These are phyloP conservation scores for Indri indri DNA, from an alignment of 2,113 vertebrate species.

Conservation along the genomic window DNA sequence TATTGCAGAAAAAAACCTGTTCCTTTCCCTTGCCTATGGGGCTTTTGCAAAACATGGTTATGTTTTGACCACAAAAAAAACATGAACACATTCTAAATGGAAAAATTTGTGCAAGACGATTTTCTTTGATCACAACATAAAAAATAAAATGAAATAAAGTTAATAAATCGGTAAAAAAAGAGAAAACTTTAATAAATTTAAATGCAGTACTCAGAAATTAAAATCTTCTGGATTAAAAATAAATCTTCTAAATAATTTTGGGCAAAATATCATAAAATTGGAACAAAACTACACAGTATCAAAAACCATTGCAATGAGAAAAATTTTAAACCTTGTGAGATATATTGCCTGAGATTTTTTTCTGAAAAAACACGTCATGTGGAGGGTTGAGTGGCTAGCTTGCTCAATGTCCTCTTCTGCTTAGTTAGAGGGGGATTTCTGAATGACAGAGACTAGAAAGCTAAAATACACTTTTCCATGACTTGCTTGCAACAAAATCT, in stretches of 20 bases:
- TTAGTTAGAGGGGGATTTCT: background rate
- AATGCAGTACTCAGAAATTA: background rate
- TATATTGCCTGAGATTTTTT: background rate
- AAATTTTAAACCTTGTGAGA: background rate
- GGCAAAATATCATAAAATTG: background rate
- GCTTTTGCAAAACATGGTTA: background rate
- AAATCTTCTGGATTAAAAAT: background rate
- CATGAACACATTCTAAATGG: constrained; percentile 1
- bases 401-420: background rate
- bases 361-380: background rate
- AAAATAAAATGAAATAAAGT: background rate
- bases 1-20: background rate
- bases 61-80: constrained; percentile 9
- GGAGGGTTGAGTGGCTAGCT: background rate
- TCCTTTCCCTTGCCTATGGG: background rate
- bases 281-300: background rate
- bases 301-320: background rate
- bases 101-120: background rate
- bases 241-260: background rate
- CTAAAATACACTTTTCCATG: background rate
- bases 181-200: background rate
- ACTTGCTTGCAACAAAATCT: background rate
- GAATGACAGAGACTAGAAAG: background rate
- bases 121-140: background rate
- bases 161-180: background rate